phyloP scores from a whole-genome alignment of 2,888 invertebrate genomes.

The Gasteruption jaculator region DNA sequence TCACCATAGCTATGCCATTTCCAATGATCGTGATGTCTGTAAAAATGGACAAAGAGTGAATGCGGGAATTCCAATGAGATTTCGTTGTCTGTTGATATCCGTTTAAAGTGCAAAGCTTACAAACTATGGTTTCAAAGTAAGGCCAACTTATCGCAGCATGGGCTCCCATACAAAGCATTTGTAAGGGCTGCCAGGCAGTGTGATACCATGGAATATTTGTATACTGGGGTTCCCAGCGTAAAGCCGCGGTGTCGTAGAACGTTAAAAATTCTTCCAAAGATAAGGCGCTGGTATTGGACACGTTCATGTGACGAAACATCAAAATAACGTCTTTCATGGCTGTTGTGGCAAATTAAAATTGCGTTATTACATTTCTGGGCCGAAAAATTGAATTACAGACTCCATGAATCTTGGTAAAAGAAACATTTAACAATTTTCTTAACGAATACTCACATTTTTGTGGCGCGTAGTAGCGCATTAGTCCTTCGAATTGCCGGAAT shows the following conservation, averaged over 20 bases:
- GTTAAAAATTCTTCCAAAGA: conserved; percentile 69
- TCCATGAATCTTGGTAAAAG: conserved; percentile 10
- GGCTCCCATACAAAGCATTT: conserved; percentile 61
- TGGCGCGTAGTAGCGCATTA: conserved; percentile 75
- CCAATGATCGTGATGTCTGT: conserved; percentile 68
- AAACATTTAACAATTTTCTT: not conserved
- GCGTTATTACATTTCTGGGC: too few species aligned
- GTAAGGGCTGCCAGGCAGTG: conserved; percentile 59
- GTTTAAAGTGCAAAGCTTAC: conserved; percentile 58
- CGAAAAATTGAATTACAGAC: not conserved
- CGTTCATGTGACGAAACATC: conserved; percentile 76
- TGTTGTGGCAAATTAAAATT: conserved; percentile 46
- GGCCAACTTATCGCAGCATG: conserved; percentile 64
- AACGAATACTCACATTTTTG: conserved; percentile 61
- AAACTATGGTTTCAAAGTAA: conserved; percentile 70
- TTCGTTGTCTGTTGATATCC: too few species aligned
- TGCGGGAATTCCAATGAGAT: too few species aligned
- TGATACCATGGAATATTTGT: conserved; percentile 71
- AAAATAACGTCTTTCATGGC: conserved; percentile 70
- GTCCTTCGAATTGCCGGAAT: conserved; percentile 74
- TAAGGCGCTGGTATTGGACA: conserved; percentile 63
- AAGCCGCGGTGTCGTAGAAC: conserved; percentile 67
- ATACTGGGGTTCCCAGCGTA: conserved; percentile 71
- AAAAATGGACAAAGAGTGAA: too few species aligned
- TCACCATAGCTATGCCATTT: conserved; percentile 72